These are phyloP conservation scores for Vanessa cardui DNA, from an alignment of 2,888 invertebrate genomes.

Conservation along the genomic window DNA sequence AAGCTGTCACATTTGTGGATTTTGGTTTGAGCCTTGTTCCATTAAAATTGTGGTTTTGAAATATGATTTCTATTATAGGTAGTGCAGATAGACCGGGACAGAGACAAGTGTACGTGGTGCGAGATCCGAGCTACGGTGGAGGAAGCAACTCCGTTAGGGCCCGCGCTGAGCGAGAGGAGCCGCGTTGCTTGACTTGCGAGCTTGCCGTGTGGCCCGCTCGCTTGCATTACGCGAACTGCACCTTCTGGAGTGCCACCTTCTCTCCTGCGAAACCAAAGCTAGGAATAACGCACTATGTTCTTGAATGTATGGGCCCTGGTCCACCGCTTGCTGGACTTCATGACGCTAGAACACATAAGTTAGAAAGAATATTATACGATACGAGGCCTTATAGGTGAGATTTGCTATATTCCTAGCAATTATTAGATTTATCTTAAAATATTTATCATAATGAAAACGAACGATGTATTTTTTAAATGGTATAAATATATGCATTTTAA, in stretches of 20 bases:
- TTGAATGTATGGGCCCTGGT: constrained; percentile 96
- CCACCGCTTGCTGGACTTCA: constrained; percentile 93
- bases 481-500: neutral
- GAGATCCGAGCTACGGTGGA: constrained; percentile 87
- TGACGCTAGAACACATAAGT: constrained; percentile 88
- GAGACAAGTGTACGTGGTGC: constrained; percentile 93
- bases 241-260: constrained; percentile 91
- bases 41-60: constrained; percentile 14
- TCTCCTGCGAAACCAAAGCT: constrained; percentile 77
- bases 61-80: constrained; percentile 71
- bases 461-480: no score
- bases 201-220: constrained; percentile 91
- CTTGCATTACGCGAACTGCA: constrained; percentile 92
- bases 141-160: constrained; percentile 76
- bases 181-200: constrained; percentile 94
- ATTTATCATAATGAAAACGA: neutral
- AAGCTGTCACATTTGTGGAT: constrained; percentile 28
- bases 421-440: neutral
- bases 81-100: constrained; percentile 94
- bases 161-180: constrained; percentile 85
- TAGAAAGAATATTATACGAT: constrained; percentile 90
- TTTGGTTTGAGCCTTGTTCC: constrained; percentile 17
- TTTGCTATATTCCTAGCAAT: neutral
- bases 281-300: constrained; percentile 86
- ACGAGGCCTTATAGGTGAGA: constrained; percentile 85